Evolutionary conservation across 2,797 vertebrate genomes (phyloP).

Genomic region (Thaleichthys pacificus): DNA sequence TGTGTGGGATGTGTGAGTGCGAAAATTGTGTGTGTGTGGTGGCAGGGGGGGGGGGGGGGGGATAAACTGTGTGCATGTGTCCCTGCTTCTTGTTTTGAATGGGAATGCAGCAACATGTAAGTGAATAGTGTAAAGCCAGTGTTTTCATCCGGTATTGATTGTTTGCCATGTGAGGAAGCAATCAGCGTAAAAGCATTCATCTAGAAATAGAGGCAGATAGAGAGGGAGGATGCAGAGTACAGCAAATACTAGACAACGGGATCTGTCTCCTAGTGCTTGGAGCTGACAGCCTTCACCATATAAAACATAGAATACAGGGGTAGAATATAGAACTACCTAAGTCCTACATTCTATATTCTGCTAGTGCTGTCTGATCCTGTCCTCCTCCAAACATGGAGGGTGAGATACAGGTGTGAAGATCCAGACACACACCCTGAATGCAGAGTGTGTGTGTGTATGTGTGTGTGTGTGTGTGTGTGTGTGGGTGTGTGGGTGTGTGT

Average conservation of each 20-base stretch:
- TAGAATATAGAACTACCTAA: neutral
- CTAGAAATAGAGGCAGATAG: constrained; percentile 35
- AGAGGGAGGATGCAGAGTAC: constrained; percentile 8
- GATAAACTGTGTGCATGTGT: neutral
- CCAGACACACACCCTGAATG: neutral
- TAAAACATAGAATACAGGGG: neutral
- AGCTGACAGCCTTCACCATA: neutral
- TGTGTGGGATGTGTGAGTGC: neutral
- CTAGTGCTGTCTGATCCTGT: neutral
- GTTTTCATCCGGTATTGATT: constrained; percentile 28
- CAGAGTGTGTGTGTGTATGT: neutral
- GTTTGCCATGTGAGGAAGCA: constrained; percentile 30
- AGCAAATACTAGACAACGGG: too few species aligned
- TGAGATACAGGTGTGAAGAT: neutral
- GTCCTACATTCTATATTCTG: neutral
- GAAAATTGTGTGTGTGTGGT: neutral
- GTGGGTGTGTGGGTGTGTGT: too few species aligned
- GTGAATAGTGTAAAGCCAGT: constrained; percentile 10
- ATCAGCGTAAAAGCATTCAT: constrained; percentile 35
- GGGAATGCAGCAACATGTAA: constrained; percentile 7
- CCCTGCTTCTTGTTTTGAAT: neutral
- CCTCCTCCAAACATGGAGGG: neutral
- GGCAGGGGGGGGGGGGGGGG: neutral
- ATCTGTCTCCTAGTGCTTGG: too few species aligned
- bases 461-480: too few species aligned